A percentile compares a stretch with the other conserved stretches of the same genome.
These are phyloP conservation scores for Macquaria australasica DNA, from an alignment of 2,113 vertebrate species.

Conservation along the genomic window DNA sequence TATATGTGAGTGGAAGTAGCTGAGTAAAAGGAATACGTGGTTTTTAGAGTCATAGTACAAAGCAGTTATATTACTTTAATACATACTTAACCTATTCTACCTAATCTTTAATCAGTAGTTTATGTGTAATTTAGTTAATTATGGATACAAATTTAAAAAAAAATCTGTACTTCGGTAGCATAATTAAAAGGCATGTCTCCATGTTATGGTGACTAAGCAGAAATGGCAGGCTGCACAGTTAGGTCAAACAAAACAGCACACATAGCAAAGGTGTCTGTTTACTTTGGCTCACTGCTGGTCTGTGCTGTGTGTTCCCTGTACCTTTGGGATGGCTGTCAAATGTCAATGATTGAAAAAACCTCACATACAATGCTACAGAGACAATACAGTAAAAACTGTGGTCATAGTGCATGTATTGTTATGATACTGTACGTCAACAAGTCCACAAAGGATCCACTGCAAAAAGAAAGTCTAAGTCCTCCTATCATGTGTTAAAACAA, in stretches of 20 bases:
- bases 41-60: not conserved
- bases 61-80: not conserved
- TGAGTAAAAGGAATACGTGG: not conserved
- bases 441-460: not conserved
- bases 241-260: slow-evolving; percentile 12
- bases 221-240: not conserved
- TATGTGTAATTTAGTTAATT: too few species aligned
- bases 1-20: not conserved
- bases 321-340: slow-evolving; percentile 3
- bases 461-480: not conserved
- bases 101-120: not conserved
- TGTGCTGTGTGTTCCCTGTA: slow-evolving; percentile 19
- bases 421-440: not conserved
- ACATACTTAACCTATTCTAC: not conserved
- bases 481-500: not conserved
- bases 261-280: slow-evolving; percentile 52
- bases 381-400: not conserved
- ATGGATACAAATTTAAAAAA: too few species aligned
- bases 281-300: slow-evolving; percentile 56
- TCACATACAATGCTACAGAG: not conserved
- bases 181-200: not conserved
- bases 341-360: slow-evolving; percentile 53
- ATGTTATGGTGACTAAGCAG: slow-evolving; percentile 41
- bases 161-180: too few species aligned
- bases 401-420: not conserved